Evolutionary conservation across 2,888 invertebrate genomes (phyloP), one percentile per base, ranked within the genome.

Genomic region (Isotomurus palustris): DNA sequence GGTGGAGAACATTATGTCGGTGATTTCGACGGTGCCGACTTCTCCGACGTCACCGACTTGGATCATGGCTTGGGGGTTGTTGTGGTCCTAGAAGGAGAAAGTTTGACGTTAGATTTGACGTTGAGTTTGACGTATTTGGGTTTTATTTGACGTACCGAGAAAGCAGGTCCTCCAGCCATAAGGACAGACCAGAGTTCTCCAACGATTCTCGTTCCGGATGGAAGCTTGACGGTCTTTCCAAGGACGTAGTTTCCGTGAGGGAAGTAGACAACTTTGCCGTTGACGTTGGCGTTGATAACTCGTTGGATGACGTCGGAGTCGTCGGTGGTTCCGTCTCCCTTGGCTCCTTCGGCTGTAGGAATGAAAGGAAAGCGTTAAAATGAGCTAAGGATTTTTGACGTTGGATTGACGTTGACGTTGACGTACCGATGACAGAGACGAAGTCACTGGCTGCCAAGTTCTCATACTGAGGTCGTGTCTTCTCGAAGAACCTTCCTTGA

Each of bases 161-260:
- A n/a, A n/a, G 50, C 50, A n/a, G 53, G 10, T 5, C 68, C 68
- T 22, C 28, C 40, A 29, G 68, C 68, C 68, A 68, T 66, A 3
- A 68, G 51, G 12, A 63, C 51, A 14, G 66, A 56, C 68, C 68
- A 68, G 17, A 49, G 49, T 49, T 68, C 68, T 32, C 68, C 68
- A 29, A 59, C 64, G 47, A 68, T 57, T 36, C 62, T 25, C 17
- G 62, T 56, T 8, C 68, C 68, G 10, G 58, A 27, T 4, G 63
- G 64, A 25, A 68, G 43, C 19, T 52, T 58, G 17, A 68, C 55
- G 3, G 68, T 66, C 25, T 60, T 62, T 12, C 50, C 57, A 22
- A 68, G 53, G 36, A 68, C 29, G 64, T 68, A 68, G 0, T 55
- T 47, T 21, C 68, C 68, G 22, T 55, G 47, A 12, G 68, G 68